Evolutionary conservation across 2,888 invertebrate genomes (phyloP), one percentile per base, ranked within the genome.

Genomic region (Drosophila lutescens): DNA sequence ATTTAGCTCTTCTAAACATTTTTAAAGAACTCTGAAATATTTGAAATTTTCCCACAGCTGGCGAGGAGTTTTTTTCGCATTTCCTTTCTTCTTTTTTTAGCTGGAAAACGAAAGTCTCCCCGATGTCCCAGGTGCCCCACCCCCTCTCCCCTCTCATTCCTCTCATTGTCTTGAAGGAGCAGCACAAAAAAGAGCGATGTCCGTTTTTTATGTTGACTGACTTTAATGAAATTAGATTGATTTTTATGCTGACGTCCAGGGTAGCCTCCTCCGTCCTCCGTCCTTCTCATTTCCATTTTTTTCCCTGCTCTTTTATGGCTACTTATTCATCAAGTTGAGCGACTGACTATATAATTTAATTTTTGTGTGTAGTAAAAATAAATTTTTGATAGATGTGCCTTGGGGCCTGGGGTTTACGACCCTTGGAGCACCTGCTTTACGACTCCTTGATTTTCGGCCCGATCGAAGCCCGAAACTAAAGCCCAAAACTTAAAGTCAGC

Each of bases 211-310:
- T 74, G 79, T 72, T 79, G 85, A 75, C 71, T 81, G 82, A 87
- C 86, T 81, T 87, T 83, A 85, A 83, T 77, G 76, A 87, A 83
- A 83, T 83, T 83, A 83, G 82, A 83, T 83, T 87, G 83, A 85
- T 87, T 83, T 87, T 87, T 73, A 69, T 74, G 76, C 79, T 77
- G 78, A 80, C 74, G 81, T 80, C 79, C 84, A 69, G 65, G 15
- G 46, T 36, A 26, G 84, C 76, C 76, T 63, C 62, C n/a, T 36
- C 32, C 41, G 2, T 12, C n/a, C 15, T 5, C n/a, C 23, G 32
- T 47, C 6, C 13, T 26, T 36, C 73, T 55, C 62, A 62, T 68
- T 55, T 59, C 46, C 51, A 61, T 55, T 26, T 30, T 2, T 36
- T 17, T 20, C 20, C 10, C 10, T 4, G 67, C 32, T 44, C 70